Evolutionary conservation across 2,797 vertebrate species (phyloP).

Genomic region (Orestias chungarensis): DNA sequence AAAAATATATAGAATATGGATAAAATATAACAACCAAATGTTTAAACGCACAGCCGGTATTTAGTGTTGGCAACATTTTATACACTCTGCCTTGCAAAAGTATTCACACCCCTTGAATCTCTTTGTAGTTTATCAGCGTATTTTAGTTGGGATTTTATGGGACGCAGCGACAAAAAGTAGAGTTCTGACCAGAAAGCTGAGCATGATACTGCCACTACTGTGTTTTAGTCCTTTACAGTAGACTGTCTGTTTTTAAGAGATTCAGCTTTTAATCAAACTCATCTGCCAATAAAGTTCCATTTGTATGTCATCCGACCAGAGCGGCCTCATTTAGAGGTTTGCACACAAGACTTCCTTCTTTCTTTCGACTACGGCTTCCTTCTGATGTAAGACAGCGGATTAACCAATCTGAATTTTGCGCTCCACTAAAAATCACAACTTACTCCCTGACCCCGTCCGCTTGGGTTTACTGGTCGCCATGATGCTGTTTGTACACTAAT

Average conservation of each 20-base stretch:
- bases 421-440: no score
- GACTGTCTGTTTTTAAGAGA: background rate
- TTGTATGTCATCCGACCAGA: background rate
- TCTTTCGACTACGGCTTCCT: no score
- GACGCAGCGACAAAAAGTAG: background rate
- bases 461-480: no score
- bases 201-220: background rate
- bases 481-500: no score
- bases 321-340: background rate
- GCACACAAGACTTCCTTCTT: no score
- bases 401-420: no score
- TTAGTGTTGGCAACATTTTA: slow-evolving; percentile 1
- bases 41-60: background rate
- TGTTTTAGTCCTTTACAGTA: background rate
- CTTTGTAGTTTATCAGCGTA: background rate
- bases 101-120: background rate
- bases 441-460: no score
- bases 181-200: background rate
- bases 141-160: background rate
- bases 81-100: slow-evolving; percentile 20
- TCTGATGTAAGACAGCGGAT: no score
- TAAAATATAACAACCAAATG: background rate
- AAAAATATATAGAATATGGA: background rate
- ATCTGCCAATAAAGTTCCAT: no score
- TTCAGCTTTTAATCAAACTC: no score